Base-by-base conservation (phyloP, 2,113 vertebrate genomes). In the Micromys minutus region DNA sequence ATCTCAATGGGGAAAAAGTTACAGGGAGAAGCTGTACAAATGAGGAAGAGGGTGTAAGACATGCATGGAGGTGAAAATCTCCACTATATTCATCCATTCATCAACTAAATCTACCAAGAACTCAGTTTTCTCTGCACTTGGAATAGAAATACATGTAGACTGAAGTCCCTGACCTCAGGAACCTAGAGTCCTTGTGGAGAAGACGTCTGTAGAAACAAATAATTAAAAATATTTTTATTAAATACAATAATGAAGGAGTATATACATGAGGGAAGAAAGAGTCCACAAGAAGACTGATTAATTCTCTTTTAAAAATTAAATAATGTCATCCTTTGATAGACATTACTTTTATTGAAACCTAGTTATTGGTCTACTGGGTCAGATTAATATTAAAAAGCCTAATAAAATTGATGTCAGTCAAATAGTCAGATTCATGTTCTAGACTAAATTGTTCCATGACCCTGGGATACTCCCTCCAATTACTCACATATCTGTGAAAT, bases 161-260 rank as follows among this genome's bases (percentile, higher is more conserved):
- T 77, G 84, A 95, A 94, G 92, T 95, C 67, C 77, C 24, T 96
- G 96, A 97, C 93, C 92, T 83, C 31, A 88, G 84, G 47, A 96
- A 92, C 71, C 71, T 87, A 31, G 77, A 93, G 26, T 88, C 84
- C 92, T 93, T 52, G 11, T 93, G 92, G 94, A 72, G 47, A 96
- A 95, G 52, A 72, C n/a, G 31, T 31, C 89, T 80, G 86, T 61
- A 83, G 81, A 95, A 91, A 96, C 91, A 96, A 92, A 93, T 97
- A 94, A 96, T 96, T 96, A 96, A 91, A 96, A 96, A 74, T 42
- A 72, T 85, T 88, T n/a, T 97, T 97, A 95, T 97, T 95, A 97
- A 96, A 90, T 71, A 90, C 22, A 77, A n/a, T 72, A 97, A 93
- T 93, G 74, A 94, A 93, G 59, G 4, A 1, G 2, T 85, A 55